Evolutionary conservation across 2,888 invertebrate species (phyloP), one percentile per base, ranked within the genome.

Genomic region (Laspeyria flexula): DNA sequence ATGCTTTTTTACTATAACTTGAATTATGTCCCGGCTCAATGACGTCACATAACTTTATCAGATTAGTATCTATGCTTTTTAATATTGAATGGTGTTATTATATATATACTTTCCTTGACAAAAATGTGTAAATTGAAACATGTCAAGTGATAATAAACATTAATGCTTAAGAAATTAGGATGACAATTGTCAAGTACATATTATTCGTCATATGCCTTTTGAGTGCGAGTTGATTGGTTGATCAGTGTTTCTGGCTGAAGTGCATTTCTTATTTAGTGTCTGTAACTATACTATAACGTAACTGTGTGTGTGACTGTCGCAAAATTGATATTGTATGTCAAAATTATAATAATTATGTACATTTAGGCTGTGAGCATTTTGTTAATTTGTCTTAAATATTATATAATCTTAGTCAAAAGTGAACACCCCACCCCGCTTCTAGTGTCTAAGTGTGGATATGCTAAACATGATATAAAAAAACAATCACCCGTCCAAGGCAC

Each of bases 281-380:
- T 55, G 50, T 65, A 45, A 43, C 40, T 47, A 37, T 59, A 52
- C n/a, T n/a, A n/a, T n/a, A 54, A 59, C 40, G 55, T 61, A 44
- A 60, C 43, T 53, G 47, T 56, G 61, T 61, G 56, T 58, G 55
- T 65, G 59, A 52, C 41, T 64, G 65, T 68, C 43, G 51, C 57
- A 50, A 57, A 57, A 61, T 58, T 65, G 48, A 60, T 61, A 67
- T 70, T 61, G 73, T 74, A 66, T 75, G 69, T 81, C 76, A 77
- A 87, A 86, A 85, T 82, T 78, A 73, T 80, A 71, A 77, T 53
- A 51, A 59, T 30, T 30, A 30, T 69, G 83, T 85, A 79, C 69
- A 74, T 86, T 87, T 87, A 83, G 89, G 88, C 89, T 90, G 88
- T 90, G 90, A 90, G 75, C 77, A 77, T 80, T 84, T 83, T 77